Conservation (phyloP, 2,797 vertebrate genomes). For the Oreonectes daqikongensis region DNA sequence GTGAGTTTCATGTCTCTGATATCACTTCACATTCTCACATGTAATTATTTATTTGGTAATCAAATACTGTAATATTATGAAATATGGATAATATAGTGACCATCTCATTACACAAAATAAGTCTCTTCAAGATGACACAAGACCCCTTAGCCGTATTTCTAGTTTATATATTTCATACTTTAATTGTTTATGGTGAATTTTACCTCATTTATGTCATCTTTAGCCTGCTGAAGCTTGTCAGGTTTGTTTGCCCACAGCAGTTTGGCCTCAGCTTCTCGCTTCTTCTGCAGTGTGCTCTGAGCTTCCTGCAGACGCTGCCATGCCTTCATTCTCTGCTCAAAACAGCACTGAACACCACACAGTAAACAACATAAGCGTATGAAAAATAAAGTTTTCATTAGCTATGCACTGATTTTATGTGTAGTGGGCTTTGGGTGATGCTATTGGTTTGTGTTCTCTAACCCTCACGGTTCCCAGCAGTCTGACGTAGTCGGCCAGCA, state of each 20-base stretch:
- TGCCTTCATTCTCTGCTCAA: slow-evolving; percentile 91
- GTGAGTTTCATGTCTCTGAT: too few relatives aligned
- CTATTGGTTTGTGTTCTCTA: slow-evolving; percentile 23
- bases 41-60: too few relatives aligned
- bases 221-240: slow-evolving; percentile 94
- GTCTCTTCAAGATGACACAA: too few relatives aligned
- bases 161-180: too few relatives aligned
- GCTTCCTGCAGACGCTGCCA: slow-evolving; percentile 98
- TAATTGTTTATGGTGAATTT: too few relatives aligned
- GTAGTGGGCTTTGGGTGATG: not conserved
- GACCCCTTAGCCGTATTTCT: too few relatives aligned
- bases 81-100: too few relatives aligned
- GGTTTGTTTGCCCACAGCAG: slow-evolving; percentile 97
- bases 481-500: slow-evolving; percentile 92
- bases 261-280: slow-evolving; percentile 91
- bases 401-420: not conserved
- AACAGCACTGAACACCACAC: slow-evolving; percentile 81
- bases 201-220: slow-evolving; percentile 93
- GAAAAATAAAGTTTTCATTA: not conserved
- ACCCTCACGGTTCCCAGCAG: slow-evolving; percentile 90
- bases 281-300: slow-evolving; percentile 91
- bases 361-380: not conserved
- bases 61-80: too few relatives aligned
- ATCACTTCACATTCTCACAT: too few relatives aligned
- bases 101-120: not conserved